A percentile compares a stretch with the other conserved stretches of the same genome.
Evolutionary conservation across 1,140 invertebrate species (phyloP).

Genomic region (Hylaeus volcanicus): DNA sequence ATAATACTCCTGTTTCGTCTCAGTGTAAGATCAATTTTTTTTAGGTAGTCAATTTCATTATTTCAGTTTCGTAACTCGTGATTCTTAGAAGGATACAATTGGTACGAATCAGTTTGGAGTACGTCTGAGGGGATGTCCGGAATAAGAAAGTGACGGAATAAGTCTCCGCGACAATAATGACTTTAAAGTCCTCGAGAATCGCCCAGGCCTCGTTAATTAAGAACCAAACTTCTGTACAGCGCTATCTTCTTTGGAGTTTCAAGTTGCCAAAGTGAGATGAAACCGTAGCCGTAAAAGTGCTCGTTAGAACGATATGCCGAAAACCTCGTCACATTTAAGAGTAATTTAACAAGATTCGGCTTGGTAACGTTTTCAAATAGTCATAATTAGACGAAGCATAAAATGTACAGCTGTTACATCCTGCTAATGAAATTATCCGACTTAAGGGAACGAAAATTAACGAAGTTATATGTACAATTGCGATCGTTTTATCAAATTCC

Average conservation of each 20-base stretch:
- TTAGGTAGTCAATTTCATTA: not conserved
- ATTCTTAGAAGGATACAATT: not conserved
- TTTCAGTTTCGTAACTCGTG: too few species aligned
- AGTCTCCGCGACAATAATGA: not conserved
- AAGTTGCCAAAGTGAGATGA: not conserved
- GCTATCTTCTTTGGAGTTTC: not conserved
- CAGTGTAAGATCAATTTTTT: too few species aligned
- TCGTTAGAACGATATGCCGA: not conserved
- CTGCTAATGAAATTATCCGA: too few species aligned
- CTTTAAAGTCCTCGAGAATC: not conserved
- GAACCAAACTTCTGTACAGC: not conserved
- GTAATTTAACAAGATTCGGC: too few species aligned
- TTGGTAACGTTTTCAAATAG: too few species aligned
- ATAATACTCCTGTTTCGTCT: too few species aligned
- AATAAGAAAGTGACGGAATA: not conserved
- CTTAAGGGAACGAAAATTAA: too few species aligned
- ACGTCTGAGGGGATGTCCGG: not conserved
- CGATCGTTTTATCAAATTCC: too few species aligned
- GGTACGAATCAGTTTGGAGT: not conserved
- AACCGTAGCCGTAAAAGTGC: not conserved
- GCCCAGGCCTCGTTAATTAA: constrained; percentile 7
- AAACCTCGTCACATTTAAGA: not conserved
- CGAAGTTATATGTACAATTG: too few species aligned
- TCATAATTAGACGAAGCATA: too few species aligned
- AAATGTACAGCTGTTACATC: too few species aligned